Percentiles rank a stretch among this genome's conserved stretches.
Evolutionary conservation across 2,113 vertebrate species (phyloP).

Genomic region (Verasper variegatus): DNA sequence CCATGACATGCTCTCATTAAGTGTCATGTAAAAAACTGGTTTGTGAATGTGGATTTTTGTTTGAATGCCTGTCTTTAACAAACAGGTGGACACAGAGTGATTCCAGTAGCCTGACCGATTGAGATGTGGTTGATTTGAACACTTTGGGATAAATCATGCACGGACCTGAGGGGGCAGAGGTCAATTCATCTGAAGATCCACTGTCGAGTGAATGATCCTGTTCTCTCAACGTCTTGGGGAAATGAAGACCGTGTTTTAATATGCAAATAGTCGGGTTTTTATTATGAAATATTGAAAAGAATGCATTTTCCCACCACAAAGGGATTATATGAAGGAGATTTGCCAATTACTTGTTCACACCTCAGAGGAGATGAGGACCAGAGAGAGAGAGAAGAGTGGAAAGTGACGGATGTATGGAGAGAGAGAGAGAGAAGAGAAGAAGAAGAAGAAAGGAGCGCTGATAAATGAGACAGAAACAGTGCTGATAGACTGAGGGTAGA

Average conservation of each 20-base stretch:
- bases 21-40: constrained; percentile 28
- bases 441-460: constrained; percentile 23
- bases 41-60: constrained; percentile 1
- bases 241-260: constrained; percentile 20
- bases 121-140: background rate
- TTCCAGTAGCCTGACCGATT: background rate
- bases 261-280: constrained; percentile 24
- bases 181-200: background rate
- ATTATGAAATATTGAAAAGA: constrained; percentile 13
- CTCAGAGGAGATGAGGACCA: constrained; percentile 48
- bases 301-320: background rate
- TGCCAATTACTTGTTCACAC: constrained; percentile 64
- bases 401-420: background rate
- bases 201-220: background rate
- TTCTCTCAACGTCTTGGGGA: constrained; percentile 7
- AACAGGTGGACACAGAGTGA: constrained; percentile 14
- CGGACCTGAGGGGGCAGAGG: background rate
- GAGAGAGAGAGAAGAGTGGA: constrained; percentile 19
- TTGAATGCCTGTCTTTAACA: constrained; percentile 36
- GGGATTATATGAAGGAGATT: constrained; percentile 30
- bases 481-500: constrained; percentile 60
- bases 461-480: constrained; percentile 56
- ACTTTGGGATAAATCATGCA: background rate
- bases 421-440: constrained; percentile 17
- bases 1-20: constrained; percentile 23